Evolutionary conservation across 1,140 invertebrate species (phyloP).

Genomic region (Pogonognathellus flavescens): DNA sequence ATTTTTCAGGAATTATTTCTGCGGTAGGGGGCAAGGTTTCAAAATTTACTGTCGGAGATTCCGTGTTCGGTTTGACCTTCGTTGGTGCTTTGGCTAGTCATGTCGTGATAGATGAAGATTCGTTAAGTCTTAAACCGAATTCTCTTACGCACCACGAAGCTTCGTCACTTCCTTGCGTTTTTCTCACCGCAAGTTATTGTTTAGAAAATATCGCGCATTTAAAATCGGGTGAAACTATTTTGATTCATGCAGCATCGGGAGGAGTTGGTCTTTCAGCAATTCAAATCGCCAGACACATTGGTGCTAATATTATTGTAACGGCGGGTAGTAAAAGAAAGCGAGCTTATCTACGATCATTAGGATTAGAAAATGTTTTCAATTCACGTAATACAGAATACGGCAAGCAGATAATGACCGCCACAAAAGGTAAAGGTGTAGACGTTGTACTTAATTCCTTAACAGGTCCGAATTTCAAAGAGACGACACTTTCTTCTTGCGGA

Average conservation of each 20-base stretch:
- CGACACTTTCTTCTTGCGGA: slow-evolving; percentile 35
- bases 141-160: slow-evolving; percentile 19
- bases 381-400: slow-evolving; percentile 57
- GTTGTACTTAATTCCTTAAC: slow-evolving; percentile 61
- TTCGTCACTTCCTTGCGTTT: slow-evolving; percentile 23
- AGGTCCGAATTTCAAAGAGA: slow-evolving; percentile 59
- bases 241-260: slow-evolving; percentile 78
- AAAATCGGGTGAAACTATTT: slow-evolving; percentile 72
- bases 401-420: background rate
- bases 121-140: background rate
- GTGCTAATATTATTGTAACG: slow-evolving; percentile 60
- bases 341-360: slow-evolving; percentile 35
- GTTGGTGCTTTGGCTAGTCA: slow-evolving; percentile 46
- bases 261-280: slow-evolving; percentile 76
- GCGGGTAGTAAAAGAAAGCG: slow-evolving; percentile 57
- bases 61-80: slow-evolving; percentile 43
- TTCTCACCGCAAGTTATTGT: slow-evolving; percentile 40
- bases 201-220: slow-evolving; percentile 56
- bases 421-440: slow-evolving; percentile 44
- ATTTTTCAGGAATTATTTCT: slow-evolving; percentile 42
- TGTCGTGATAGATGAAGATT: background rate
- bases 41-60: slow-evolving; percentile 48
- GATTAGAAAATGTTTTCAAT: slow-evolving; percentile 54
- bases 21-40: background rate
- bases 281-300: slow-evolving; percentile 73